phyloP scores from a whole-genome alignment of 2,113 vertebrate species.

The Procavia capensis region DNA sequence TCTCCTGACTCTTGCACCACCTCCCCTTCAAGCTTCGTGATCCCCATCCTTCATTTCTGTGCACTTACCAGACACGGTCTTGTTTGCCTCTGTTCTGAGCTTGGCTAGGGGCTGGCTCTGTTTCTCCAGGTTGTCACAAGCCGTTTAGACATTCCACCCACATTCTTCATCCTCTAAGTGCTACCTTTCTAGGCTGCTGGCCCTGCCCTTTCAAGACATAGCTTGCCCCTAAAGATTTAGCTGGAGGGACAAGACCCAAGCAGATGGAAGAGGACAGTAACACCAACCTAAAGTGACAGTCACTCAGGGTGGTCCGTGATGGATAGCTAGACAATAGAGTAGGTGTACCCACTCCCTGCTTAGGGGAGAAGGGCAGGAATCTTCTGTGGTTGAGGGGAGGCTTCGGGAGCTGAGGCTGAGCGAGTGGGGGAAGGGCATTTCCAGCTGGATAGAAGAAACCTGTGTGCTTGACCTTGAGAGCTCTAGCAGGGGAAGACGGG shows the following conservation, averaged over 20 bases:
- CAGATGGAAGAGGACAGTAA: neutral
- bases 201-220: neutral
- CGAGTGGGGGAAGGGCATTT: neutral
- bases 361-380: too few relatives aligned
- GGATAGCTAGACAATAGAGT: too few relatives aligned
- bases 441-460: neutral
- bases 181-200: neutral
- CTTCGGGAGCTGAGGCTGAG: neutral
- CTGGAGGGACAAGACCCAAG: neutral
- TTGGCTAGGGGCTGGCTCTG: neutral
- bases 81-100: neutral
- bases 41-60: neutral
- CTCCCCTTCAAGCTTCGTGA: neutral
- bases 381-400: neutral
- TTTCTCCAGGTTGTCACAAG: neutral
- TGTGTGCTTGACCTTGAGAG: fast-evolving
- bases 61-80: neutral
- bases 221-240: neutral
- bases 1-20: neutral
- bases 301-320: neutral
- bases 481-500: neutral
- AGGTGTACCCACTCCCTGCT: too few relatives aligned
- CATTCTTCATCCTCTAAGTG: slow-evolving; percentile 16
- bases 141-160: neutral
- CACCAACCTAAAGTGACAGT: neutral